Evolutionary conservation across 2,888 invertebrate species (phyloP).

Genomic region (Drosophila flavopinicola): DNA sequence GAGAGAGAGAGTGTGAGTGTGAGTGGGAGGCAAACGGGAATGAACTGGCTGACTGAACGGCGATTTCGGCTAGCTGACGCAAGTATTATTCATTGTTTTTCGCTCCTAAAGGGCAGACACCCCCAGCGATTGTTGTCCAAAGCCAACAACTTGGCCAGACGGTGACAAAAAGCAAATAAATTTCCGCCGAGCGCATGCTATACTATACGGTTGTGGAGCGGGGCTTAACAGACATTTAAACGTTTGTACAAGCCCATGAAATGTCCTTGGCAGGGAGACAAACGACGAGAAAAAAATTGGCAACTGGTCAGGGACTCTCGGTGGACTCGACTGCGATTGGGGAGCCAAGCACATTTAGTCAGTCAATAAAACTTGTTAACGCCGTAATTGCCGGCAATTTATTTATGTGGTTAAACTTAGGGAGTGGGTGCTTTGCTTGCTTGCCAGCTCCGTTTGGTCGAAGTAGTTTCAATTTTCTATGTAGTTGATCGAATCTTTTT

Average conservation of each 20-base stretch:
- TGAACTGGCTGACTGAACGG: slow-evolving; percentile 53
- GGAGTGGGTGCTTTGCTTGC: slow-evolving; percentile 17
- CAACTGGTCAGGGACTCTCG: slow-evolving; percentile 31
- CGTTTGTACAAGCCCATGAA: slow-evolving; percentile 75
- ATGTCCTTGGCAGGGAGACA: slow-evolving; percentile 64
- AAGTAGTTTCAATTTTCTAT: slow-evolving; percentile 46
- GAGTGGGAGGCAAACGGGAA: slow-evolving; percentile 20
- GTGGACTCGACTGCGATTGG: slow-evolving; percentile 23
- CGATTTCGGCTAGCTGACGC: slow-evolving; percentile 64
- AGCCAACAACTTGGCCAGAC: slow-evolving; percentile 69
- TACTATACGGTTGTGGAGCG: slow-evolving; percentile 10
- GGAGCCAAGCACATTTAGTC: slow-evolving; percentile 80
- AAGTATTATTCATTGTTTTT: slow-evolving; percentile 74
- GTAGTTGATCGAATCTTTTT: slow-evolving; percentile 58
- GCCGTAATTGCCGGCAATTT: slow-evolving; percentile 85
- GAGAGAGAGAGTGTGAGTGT: not conserved
- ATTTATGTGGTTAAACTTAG: slow-evolving; percentile 77
- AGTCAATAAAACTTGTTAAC: slow-evolving; percentile 85
- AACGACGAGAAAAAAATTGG: slow-evolving; percentile 28
- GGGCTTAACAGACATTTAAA: slow-evolving; percentile 70
- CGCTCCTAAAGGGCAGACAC: slow-evolving; percentile 50
- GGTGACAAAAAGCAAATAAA: slow-evolving; percentile 77
- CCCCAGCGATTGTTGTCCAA: slow-evolving; percentile 41
- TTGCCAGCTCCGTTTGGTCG: not conserved
- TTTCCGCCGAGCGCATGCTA: slow-evolving; percentile 42